phyloP scores from a whole-genome alignment of 2,888 invertebrate species.

The Yponomeuta malinellus region DNA sequence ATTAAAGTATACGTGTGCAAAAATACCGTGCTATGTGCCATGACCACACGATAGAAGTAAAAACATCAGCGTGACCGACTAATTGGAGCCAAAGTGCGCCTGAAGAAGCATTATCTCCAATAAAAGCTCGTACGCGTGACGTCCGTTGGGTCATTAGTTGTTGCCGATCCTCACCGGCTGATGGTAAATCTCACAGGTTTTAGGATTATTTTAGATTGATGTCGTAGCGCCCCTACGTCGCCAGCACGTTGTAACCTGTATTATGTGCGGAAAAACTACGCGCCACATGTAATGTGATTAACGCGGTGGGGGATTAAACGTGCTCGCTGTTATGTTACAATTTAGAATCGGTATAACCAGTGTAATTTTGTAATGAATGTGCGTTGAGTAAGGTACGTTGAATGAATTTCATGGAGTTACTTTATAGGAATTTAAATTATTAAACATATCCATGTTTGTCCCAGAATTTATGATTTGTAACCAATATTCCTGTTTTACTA shows the following conservation, averaged over 20 bases:
- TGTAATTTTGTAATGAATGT: slow-evolving; percentile 4
- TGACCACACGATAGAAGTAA: no score
- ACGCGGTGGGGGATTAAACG: background rate
- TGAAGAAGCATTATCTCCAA: no score
- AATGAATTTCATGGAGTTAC: background rate
- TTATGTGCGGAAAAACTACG: background rate
- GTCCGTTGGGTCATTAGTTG: no score
- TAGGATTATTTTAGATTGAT: no score
- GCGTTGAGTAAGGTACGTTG: background rate
- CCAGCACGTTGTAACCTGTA: background rate
- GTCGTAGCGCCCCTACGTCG: no score
- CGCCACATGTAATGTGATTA: background rate
- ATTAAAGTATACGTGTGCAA: no score
- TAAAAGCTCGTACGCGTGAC: no score
- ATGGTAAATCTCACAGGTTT: no score
- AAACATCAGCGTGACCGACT: no score
- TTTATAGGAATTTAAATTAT: background rate
- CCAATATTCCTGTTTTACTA: background rate
- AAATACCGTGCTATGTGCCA: no score
- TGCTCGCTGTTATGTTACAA: background rate
- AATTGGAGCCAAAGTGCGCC: no score
- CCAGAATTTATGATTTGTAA: background rate
- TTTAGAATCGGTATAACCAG: slow-evolving; percentile 10
- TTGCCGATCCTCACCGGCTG: no score
- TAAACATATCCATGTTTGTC: background rate